Base-by-base conservation (phyloP, 2,888 invertebrate species). In the Apamea sordens region DNA sequence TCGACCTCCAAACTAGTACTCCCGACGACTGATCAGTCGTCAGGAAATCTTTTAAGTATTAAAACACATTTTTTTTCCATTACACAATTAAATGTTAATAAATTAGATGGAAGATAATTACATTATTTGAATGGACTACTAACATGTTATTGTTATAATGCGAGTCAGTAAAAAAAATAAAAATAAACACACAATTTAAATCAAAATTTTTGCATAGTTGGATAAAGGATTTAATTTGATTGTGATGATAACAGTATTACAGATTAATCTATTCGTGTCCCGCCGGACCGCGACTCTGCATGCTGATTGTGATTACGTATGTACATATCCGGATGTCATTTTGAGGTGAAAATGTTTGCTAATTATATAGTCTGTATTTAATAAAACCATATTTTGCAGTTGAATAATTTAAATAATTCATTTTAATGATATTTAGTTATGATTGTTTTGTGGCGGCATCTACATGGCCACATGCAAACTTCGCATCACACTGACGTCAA, bases 191-290 rank as follows among this genome's bases (percentile, higher is more conserved):
- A 13, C 5, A 10, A 32, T 18, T 18, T 3, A 32, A 32, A 70
- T 64, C 15, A 82, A 44, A 70, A 59, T 50, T 50, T 65, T 41
- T n/a, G 11, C 4, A 32, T 32, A 50, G 68, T 3, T 69, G 24
- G 11, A 11, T 68, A 24, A 15, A 1, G 24, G 24, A 61, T 67
- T 71, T 53, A 65, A 77, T 77, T 32, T 4, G 28, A 41, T 15
- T 78, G 44, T 64, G n/a, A n/a, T n/a, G n/a, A n/a, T n/a, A n/a
- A n/a, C 32, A 32, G 32, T 32, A 32, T 2, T 32, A 32, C 44
- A 44, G 36, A 82, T 83, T 83, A 79, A 82, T 83, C 28, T 61
- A 64, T 72, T 50, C 67, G 47, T 61, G 32, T 44, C 36, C 59
- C 36, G 18, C 13, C 13, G 8, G 73, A 61, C 79, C 79, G 15